Base-by-base conservation (phyloP, 2,797 vertebrate species). In the Acanthopagrus latus region DNA sequence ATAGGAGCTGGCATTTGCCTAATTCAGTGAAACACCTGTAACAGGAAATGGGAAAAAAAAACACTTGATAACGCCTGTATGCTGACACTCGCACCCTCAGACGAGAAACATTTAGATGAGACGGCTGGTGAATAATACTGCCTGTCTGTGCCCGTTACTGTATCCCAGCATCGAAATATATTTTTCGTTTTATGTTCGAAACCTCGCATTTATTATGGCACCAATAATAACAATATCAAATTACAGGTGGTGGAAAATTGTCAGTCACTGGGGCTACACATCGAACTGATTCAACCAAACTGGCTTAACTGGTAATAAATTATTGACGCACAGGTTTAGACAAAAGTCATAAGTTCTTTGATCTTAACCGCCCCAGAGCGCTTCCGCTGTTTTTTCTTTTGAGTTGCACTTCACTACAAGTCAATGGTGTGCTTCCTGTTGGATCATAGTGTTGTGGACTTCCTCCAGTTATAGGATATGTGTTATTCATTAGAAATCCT, bases 401-500 rank as follows among this genome's bases (percentile, higher is more conserved):
- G 63, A 86, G 74, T 84, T 87, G 65, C 64, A 14, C 62, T 62
- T 80, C 77, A 75, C 68, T 86, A 74, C 67, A 72, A 87, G 81
- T 92, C 89, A 86, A 47, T 81, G 68, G 68, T 38, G n/a, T 50
- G 58, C 86, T 89, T 88, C 87, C 88, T 90, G 81, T 85, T 86
- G 82, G 83, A 90, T 86, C 79, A 78, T 64, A 77, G 84, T 79
- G 71, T 78, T 87, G 56, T 86, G 83, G 74, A 88, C 84, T 82
- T 89, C 88, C 87, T 89, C 86, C 81, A 86, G 87, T 89, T 90
- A 80, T 74, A 70, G 65, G 84, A 83, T 82, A 90, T 93, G 87
- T 83, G 83, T 93, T 94, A 93, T 92, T 93, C 82, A 91, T 91
- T 88, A 82, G 57, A 80, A 90, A 85, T 80, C 75, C 69, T 90